Evolutionary conservation across 2,888 invertebrate genomes (phyloP), one percentile per base, ranked within the genome.

Genomic region (Tholera decimalis): DNA sequence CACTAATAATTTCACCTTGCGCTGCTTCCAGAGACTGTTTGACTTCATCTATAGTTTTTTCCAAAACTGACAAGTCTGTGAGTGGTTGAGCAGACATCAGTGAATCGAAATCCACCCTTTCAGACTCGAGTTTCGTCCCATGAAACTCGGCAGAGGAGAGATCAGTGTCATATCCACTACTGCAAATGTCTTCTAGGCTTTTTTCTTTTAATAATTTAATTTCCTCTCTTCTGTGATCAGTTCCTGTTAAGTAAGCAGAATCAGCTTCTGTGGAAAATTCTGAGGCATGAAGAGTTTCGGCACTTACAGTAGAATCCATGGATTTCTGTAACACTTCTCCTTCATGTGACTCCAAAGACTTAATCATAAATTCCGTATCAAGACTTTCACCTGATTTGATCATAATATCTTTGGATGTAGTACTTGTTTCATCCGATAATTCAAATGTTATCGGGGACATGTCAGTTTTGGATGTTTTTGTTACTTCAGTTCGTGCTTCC

Each of bases 41-140:
- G 46, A 97, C 97, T 93, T 97, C 97, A 82, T 97, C 97, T 54
- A 97, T 96, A 77, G 97, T 96, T 92, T 97, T 97, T 87, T 97
- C 97, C 64, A 97, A 96, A 85, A 96, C 93, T 85, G 95, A 95
- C 83, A 96, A 93, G 89, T 96, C 96, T 53, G 94, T 83, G 63
- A 96, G 90, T 83, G 94, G 93, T 82, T 95, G 92, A 87, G 92
- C 86, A 89, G 95, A 92, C 82, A 96, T 96, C 37, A 96, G 89
- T 80, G 96, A 93, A 91, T 95, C 94, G 76, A 91, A 91, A 83
- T 96, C 94, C 75, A 94, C 92, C 84, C 93, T 92, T 89, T 95
- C 94, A 87, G 93, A 90, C 84, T 96, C 95, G 88, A 93, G 92
- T 95, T 96, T 96, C 90, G 92, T 91, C 41, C 90, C 94, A 77